Base-by-base conservation (phyloP, 2,113 vertebrate genomes). In the Cephalopholis sonnerati region DNA sequence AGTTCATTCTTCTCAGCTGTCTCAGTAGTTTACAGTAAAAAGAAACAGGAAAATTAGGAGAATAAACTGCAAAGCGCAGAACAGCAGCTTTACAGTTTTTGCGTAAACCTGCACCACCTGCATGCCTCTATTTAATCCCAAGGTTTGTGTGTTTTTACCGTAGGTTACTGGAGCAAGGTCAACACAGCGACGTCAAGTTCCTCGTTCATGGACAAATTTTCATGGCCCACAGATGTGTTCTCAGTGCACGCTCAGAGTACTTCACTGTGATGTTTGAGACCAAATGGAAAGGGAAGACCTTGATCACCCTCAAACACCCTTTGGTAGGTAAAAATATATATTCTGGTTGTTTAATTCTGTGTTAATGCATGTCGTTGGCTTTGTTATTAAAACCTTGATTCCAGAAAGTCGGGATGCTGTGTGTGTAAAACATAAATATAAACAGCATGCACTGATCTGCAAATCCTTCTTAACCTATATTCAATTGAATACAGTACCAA, bases 231-330 rank as follows among this genome's bases (percentile, higher is more conserved):
- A 96, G 96, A 70, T 99, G 98, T 59, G 73, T 99, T 72, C 97
- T 99, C 67, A 94, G 97, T 0, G 97, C 97, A 0, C 97, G 97
- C 39, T 99, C 97, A 0, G 92, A 97, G 74, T 99, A 99, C 93
- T 99, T 99, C n/a, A 96, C 96, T 0, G 96, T 97, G 79, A 98
- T 99, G 97, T 98, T 99, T 87, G 96, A 98, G 86, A 97, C 95
- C 87, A 99, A 98, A 61, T 99, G 98, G 98, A 98, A 96, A 79
- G 96, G 96, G 58, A 99, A 97, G 93, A 96, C 91, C 51, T 85
- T 96, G 70, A 97, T 99, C 82, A 96, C 95, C 17, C 95, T 99
- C 77, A 97, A 97, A 86, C 98, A 99, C 84, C 97, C 98, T 11
- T 85, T 99, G 97, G 98, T 99, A 93, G 93, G 29, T 70, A 50